Evolutionary conservation across 2,888 invertebrate species (phyloP).

Genomic region (Crioceris asparagi): DNA sequence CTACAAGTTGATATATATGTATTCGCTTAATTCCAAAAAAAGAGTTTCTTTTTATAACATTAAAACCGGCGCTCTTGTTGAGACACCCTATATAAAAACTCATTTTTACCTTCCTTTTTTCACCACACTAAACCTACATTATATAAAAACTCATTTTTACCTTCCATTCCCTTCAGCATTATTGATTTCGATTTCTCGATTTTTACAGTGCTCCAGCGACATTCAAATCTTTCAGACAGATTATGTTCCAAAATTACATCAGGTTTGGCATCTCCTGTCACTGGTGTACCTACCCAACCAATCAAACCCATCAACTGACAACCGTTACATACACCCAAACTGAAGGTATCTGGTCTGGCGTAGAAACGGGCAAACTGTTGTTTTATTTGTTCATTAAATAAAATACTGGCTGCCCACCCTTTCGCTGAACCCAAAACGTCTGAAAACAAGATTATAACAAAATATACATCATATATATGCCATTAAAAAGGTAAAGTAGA

Average conservation of each 20-base stretch:
- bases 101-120: too few species aligned
- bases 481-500: too few species aligned
- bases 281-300: conserved; percentile 69
- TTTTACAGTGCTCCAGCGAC: conserved; percentile 43
- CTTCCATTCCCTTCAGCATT: conserved; percentile 81
- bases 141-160: too few species aligned
- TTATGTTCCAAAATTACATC: conserved; percentile 75
- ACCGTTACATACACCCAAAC: conserved; percentile 96
- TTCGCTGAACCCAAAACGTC: conserved; percentile 95
- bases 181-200: conserved; percentile 63
- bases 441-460: conserved; percentile 30
- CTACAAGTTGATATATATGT: too few species aligned
- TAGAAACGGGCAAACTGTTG: conserved; percentile 68
- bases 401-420: conserved; percentile 92
- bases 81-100: too few species aligned
- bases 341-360: conserved; percentile 73
- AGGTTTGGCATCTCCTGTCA: conserved; percentile 32
- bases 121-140: too few species aligned
- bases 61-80: too few species aligned
- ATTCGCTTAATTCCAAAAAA: too few species aligned
- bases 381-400: conserved; percentile 65
- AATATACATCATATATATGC: too few species aligned
- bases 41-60: too few species aligned
- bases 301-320: conserved; percentile 92
- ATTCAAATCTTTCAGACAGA: conserved; percentile 77